These are phyloP conservation scores for Littorina saxatilis DNA, from an alignment of 1,140 invertebrate genomes.

Conservation along the genomic window DNA sequence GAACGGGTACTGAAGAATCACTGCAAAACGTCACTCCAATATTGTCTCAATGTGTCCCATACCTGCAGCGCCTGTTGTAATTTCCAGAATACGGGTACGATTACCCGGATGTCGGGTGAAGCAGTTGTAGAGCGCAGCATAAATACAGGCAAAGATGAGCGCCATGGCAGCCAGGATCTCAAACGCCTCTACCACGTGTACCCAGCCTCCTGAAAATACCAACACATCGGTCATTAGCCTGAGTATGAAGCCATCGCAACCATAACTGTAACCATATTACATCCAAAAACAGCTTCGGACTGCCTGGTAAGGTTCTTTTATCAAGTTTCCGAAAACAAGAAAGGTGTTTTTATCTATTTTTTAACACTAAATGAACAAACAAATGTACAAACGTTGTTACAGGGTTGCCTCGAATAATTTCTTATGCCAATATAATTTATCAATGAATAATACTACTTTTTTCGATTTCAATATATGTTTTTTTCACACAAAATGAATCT, in stretches of 20 bases:
- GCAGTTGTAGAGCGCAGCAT: neutral
- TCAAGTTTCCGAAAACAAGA: too few relatives aligned
- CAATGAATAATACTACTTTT: too few relatives aligned
- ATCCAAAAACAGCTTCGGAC: neutral
- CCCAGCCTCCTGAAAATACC: neutral
- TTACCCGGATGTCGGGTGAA: neutral
- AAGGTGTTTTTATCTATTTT: neutral
- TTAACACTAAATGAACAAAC: too few relatives aligned
- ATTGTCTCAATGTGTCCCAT: neutral
- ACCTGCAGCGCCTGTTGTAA: neutral
- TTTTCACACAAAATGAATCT: too few relatives aligned
- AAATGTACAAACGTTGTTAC: too few relatives aligned
- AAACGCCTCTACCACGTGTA: slow-evolving; percentile 3
- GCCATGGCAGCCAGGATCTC: neutral
- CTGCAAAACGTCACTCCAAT: too few relatives aligned
- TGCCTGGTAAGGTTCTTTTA: neutral
- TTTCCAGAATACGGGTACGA: neutral
- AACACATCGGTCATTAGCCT: neutral
- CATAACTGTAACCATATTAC: neutral
- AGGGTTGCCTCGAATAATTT: too few relatives aligned
- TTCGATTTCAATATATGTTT: too few relatives aligned
- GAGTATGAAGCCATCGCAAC: neutral
- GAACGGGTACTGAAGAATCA: too few relatives aligned
- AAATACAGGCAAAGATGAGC: neutral
- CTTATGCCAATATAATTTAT: too few relatives aligned